These are phyloP conservation scores for Dusona sp. DNA, from an alignment of 2,888 invertebrate species.

Conservation along the genomic window DNA sequence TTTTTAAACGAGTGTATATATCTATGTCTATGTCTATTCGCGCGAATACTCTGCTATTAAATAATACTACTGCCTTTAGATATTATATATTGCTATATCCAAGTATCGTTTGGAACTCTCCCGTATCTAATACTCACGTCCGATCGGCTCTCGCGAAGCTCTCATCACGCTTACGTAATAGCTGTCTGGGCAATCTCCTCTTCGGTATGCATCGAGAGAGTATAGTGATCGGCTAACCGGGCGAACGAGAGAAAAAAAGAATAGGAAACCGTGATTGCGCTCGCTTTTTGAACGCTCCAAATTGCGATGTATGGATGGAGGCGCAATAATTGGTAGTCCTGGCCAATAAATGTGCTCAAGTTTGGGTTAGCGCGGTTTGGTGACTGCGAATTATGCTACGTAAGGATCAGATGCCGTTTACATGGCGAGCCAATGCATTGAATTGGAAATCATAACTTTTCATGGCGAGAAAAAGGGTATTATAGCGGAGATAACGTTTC, in stretches of 20 bases:
- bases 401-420: not conserved
- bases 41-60: slow-evolving; percentile 56
- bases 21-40: slow-evolving; percentile 31
- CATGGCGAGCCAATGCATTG: too few species aligned
- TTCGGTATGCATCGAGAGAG: slow-evolving; percentile 12
- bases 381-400: not conserved
- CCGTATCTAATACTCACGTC: slow-evolving; percentile 55
- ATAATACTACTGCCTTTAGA: slow-evolving; percentile 42
- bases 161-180: slow-evolving; percentile 63
- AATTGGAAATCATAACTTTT: not conserved
- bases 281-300: slow-evolving; percentile 35
- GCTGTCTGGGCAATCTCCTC: slow-evolving; percentile 46
- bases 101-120: slow-evolving; percentile 40
- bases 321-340: not conserved
- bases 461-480: not conserved
- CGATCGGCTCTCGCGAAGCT: slow-evolving; percentile 58
- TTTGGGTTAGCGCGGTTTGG: too few species aligned
- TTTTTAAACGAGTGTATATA: slow-evolving; percentile 18
- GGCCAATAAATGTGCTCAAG: not conserved
- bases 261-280: slow-evolving; percentile 14
- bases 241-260: slow-evolving; percentile 9
- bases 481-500: not conserved
- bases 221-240: slow-evolving; percentile 5
- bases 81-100: slow-evolving; percentile 20
- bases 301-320: not conserved